These are phyloP conservation scores for Potamilus streckersoni DNA, from an alignment of 1,140 invertebrate genomes.

Conservation along the genomic window DNA sequence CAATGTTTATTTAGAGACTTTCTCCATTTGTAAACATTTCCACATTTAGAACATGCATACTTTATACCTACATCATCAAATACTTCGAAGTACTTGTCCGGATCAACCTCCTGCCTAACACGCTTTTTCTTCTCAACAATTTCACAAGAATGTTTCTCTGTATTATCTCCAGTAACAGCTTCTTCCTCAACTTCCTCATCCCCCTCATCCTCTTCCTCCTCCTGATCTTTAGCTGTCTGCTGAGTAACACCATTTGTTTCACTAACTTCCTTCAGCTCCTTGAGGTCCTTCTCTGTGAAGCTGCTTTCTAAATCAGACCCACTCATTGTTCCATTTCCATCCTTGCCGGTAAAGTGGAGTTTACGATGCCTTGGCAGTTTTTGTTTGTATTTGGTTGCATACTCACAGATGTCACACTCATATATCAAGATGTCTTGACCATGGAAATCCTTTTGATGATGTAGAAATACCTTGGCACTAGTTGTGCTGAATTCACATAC, in stretches of 20 bases:
- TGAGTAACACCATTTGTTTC: neutral
- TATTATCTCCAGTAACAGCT: slow-evolving; percentile 20
- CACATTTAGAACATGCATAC: slow-evolving; percentile 67
- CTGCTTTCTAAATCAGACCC: slow-evolving; percentile 43
- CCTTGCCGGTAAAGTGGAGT: slow-evolving; percentile 52
- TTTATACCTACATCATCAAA: slow-evolving; percentile 62
- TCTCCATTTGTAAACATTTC: slow-evolving; percentile 68
- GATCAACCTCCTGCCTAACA: slow-evolving; percentile 64
- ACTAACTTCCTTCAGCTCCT: slow-evolving; percentile 12
- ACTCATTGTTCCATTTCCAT: slow-evolving; percentile 22
- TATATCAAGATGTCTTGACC: slow-evolving; percentile 50
- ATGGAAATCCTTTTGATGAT: slow-evolving; percentile 52
- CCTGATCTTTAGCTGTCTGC: slow-evolving; percentile 21
- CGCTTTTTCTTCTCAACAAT: slow-evolving; percentile 56
- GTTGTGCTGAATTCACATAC: slow-evolving; percentile 51
- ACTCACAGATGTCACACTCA: slow-evolving; percentile 61
- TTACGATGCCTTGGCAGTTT: slow-evolving; percentile 58
- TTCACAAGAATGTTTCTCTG: slow-evolving; percentile 6
- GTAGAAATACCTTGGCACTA: slow-evolving; percentile 52
- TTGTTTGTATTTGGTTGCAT: slow-evolving; percentile 61
- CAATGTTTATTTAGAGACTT: slow-evolving; percentile 69
- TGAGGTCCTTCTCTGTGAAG: slow-evolving; percentile 35
- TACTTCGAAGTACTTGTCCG: slow-evolving; percentile 64
- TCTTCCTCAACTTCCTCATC: slow-evolving; percentile 54
- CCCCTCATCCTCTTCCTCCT: slow-evolving; percentile 47